Evolutionary conservation across 37 sponge, comb jelly and placozoan genomes (phyloP).

Genomic region (Lycopodina hypogea): DNA sequence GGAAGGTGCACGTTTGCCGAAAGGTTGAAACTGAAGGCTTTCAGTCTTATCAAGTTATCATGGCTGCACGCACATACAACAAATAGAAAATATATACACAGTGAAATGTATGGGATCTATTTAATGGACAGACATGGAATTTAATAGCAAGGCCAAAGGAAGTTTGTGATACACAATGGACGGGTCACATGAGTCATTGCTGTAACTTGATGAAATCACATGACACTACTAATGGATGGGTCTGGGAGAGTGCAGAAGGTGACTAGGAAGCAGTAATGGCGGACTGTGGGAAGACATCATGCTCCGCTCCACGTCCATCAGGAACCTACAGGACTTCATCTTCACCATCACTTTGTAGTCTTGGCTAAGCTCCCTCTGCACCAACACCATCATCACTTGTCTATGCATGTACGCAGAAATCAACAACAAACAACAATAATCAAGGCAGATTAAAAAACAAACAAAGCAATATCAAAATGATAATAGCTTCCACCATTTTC

Average conservation of each 20-base stretch:
- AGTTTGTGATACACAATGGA: no score
- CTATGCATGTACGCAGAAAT: no score
- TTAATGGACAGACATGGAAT: no score
- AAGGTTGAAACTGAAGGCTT: no score
- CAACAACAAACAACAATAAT: background rate
- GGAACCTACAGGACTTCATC: slow-evolving; percentile 28
- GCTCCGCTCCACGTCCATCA: slow-evolving; percentile 11
- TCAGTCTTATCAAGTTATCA: no score
- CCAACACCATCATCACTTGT: slow-evolving; percentile 64
- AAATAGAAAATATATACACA: no score
- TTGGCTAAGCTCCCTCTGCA: slow-evolving; percentile 26
- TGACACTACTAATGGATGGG: slow-evolving; percentile 10
- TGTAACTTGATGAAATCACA: no score
- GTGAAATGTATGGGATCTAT: no score
- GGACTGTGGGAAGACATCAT: slow-evolving; percentile 62
- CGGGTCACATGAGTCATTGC: no score
- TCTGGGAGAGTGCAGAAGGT: slow-evolving; percentile 54
- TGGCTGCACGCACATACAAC: no score
- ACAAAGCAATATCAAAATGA: background rate
- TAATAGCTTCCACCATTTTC: background rate
- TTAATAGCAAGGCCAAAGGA: no score
- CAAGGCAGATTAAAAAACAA: background rate
- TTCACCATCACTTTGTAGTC: slow-evolving; percentile 18
- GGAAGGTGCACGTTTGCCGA: no score
- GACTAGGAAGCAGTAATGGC: slow-evolving; percentile 1